Percentiles rank a stretch among this genome's conserved stretches.
These are phyloP conservation scores for Babylonia areolata DNA, from an alignment of 1,140 invertebrate genomes.

Conservation along the genomic window DNA sequence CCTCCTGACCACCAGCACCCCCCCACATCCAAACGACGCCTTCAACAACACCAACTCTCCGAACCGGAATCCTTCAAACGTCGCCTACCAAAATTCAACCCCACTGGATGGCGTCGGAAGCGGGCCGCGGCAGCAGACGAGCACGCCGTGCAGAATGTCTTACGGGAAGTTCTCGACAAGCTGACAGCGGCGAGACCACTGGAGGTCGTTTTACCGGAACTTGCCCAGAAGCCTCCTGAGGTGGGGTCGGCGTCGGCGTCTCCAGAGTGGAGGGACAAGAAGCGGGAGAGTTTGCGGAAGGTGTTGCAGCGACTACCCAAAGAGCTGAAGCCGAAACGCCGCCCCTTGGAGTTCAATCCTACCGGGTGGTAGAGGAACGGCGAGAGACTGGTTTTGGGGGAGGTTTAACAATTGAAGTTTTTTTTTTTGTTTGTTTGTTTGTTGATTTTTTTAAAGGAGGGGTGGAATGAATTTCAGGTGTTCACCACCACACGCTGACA, in stretches of 20 bases:
- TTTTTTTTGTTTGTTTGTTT: too few relatives aligned
- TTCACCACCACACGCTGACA: too few relatives aligned
- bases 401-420: too few relatives aligned
- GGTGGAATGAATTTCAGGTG: too few relatives aligned
- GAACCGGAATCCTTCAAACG: neutral
- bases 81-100: neutral
- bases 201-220: neutral
- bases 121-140: neutral
- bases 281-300: neutral
- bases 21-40: neutral
- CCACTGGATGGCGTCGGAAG: neutral
- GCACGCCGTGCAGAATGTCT: neutral
- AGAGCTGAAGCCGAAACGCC: neutral
- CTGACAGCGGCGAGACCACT: neutral
- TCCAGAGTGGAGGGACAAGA: neutral
- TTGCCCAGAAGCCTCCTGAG: neutral
- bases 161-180: neutral
- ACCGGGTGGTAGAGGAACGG: neutral
- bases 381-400: neutral
- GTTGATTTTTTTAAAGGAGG: too few relatives aligned
- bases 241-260: neutral
- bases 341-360: neutral
- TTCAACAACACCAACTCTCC: neutral
- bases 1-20: neutral
- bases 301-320: neutral